Conservation (phyloP, 1,140 invertebrate genomes). For the Macrocentrus cingulum region DNA sequence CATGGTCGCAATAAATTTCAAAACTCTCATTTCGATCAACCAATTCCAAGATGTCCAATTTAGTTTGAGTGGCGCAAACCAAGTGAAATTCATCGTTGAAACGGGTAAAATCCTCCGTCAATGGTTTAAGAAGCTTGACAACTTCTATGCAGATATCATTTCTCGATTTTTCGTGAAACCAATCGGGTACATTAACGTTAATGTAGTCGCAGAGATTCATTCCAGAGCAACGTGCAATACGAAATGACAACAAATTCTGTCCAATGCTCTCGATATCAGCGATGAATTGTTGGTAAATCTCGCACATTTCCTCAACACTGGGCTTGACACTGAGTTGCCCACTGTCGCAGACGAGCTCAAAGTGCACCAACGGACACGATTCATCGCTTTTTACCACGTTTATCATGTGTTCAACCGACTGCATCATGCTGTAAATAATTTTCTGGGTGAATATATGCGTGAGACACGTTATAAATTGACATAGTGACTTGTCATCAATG, state of each 20-base stretch:
- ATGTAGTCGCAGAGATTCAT: conserved; percentile 31
- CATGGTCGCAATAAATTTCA: conserved; percentile 35
- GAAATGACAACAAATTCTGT: conserved; percentile 50
- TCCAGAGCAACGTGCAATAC: conserved; percentile 32
- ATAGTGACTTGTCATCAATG: conserved; percentile 22
- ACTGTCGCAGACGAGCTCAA: conserved; percentile 45
- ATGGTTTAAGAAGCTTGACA: conserved; percentile 37
- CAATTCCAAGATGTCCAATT: conserved; percentile 28
- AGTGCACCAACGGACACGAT: conserved; percentile 43
- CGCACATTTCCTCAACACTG: conserved; percentile 40
- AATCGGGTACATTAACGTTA: conserved; percentile 45
- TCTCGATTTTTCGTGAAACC: conserved; percentile 46
- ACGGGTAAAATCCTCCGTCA: conserved; percentile 38
- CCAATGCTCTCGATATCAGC: conserved; percentile 40
- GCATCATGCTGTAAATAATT: conserved; percentile 49
- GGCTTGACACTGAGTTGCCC: conserved; percentile 42
- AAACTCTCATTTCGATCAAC: conserved; percentile 32
- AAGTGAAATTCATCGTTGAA: conserved; percentile 30
- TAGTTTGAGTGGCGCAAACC: conserved; percentile 26
- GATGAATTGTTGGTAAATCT: conserved; percentile 42
- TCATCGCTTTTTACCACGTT: conserved; percentile 35
- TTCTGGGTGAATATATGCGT: conserved; percentile 48
- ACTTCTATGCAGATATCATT: conserved; percentile 39
- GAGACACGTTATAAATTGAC: conserved; percentile 42
- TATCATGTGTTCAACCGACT: conserved; percentile 48